Conservation (phyloP, 2,113 vertebrate genomes). For the Aphyosemion australe region DNA sequence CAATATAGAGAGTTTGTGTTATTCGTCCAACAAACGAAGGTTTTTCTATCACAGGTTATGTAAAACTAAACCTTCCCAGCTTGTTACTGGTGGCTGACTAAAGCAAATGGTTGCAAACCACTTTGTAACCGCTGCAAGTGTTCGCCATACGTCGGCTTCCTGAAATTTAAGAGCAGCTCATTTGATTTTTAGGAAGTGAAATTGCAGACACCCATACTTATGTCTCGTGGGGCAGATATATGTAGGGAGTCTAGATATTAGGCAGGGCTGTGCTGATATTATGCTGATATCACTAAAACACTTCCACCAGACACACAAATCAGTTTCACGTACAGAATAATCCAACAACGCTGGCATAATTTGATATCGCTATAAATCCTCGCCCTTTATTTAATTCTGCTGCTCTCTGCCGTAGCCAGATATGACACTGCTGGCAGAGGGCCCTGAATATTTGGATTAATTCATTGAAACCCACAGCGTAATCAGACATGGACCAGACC, state of each 20-base stretch:
- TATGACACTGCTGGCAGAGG: slow-evolving; percentile 48
- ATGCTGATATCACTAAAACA: slow-evolving; percentile 56
- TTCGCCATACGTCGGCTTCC: slow-evolving; percentile 3
- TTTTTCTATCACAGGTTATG: neutral
- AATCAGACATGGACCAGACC: slow-evolving; percentile 44
- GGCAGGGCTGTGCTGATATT: slow-evolving; percentile 14
- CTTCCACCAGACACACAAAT: slow-evolving; percentile 42
- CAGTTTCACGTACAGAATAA: slow-evolving; percentile 43
- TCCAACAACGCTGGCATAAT: slow-evolving; percentile 46
- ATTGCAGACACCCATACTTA: slow-evolving; percentile 33
- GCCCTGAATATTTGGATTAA: slow-evolving; percentile 64
- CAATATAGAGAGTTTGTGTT: no score
- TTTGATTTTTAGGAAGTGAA: slow-evolving; percentile 24
- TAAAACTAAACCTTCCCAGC: neutral
- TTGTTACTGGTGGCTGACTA: slow-evolving; percentile 8
- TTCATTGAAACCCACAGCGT: slow-evolving; percentile 57
- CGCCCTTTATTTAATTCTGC: slow-evolving; percentile 39
- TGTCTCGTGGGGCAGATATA: slow-evolving; percentile 7
- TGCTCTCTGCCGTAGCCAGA: slow-evolving; percentile 42
- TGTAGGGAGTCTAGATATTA: neutral
- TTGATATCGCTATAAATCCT: slow-evolving; percentile 58
- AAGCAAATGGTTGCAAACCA: slow-evolving; percentile 19
- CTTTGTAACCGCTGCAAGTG: no score
- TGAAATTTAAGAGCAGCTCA: slow-evolving; percentile 13
- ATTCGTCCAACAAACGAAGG: no score